Conservation (phyloP, 2,888 invertebrate species). For the Calliphora vomitoria region DNA sequence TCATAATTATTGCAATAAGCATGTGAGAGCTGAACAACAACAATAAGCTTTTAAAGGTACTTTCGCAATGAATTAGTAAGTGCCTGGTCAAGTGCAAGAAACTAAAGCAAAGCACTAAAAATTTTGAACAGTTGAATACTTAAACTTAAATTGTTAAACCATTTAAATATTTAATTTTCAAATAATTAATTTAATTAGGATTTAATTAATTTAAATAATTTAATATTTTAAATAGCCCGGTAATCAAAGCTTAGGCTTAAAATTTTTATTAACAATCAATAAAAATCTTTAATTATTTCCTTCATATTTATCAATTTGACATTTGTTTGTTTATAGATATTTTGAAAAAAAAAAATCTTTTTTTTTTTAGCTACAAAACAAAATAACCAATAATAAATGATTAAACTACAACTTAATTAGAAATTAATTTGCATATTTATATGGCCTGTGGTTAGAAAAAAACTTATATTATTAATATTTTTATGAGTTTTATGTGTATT, state of each 20-base stretch:
- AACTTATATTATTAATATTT: constrained; percentile 24
- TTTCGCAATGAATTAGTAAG: no score
- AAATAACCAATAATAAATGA: constrained; percentile 43
- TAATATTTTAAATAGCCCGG: no score
- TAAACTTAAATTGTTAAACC: no score
- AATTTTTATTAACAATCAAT: not conserved
- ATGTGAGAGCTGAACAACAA: no score
- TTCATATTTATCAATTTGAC: not conserved
- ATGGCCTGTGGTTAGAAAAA: constrained; percentile 40
- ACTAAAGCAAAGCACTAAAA: no score
- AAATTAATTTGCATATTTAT: constrained; percentile 64
- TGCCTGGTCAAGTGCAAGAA: no score
- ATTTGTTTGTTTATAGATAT: not conserved
- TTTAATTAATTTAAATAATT: no score
- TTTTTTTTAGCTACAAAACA: not conserved
- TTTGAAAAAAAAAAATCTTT: not conserved
- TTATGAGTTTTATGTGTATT: constrained; percentile 3
- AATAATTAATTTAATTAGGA: no score
- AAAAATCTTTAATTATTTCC: not conserved
- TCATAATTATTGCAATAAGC: constrained; percentile 3
- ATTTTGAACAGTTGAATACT: no score
- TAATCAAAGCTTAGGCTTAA: not conserved
- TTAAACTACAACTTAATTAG: constrained; percentile 64
- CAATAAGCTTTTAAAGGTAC: no score
- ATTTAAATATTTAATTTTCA: no score